Percentiles rank a stretch among this genome's conserved stretches.
Evolutionary conservation across 2,888 invertebrate genomes (phyloP).

Genomic region (Timema podura): DNA sequence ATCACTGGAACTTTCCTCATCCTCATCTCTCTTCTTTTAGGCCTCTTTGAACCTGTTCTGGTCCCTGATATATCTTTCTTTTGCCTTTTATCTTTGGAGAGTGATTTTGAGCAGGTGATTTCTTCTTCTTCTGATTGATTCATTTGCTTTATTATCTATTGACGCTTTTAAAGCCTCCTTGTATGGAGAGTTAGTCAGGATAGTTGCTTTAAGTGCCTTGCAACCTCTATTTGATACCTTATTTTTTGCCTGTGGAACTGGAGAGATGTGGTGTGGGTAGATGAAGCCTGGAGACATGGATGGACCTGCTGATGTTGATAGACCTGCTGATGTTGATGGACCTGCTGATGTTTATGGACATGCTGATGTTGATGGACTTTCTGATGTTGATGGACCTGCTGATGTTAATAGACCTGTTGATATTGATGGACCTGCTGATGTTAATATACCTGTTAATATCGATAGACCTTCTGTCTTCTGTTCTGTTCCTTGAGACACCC

Average conservation of each 20-base stretch:
- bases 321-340: too few species aligned
- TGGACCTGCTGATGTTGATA: too few species aligned
- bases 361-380: too few species aligned
- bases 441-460: not conserved
- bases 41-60: not conserved
- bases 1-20: constrained; percentile 5
- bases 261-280: constrained; percentile 7
- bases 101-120: not conserved
- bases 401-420: not conserved
- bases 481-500: not conserved
- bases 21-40: too few species aligned
- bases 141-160: not conserved
- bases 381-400: not conserved
- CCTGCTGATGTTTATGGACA: too few species aligned
- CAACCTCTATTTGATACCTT: not conserved
- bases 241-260: not conserved
- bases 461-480: too few species aligned
- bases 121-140: not conserved
- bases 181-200: not conserved
- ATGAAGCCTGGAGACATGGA: not conserved
- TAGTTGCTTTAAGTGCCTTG: constrained; percentile 8
- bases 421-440: not conserved
- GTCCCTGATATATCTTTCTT: not conserved
- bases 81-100: not conserved
- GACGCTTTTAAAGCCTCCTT: too few species aligned